Conservation (phyloP, 2,888 invertebrate species). For the Dioctria linearis region DNA sequence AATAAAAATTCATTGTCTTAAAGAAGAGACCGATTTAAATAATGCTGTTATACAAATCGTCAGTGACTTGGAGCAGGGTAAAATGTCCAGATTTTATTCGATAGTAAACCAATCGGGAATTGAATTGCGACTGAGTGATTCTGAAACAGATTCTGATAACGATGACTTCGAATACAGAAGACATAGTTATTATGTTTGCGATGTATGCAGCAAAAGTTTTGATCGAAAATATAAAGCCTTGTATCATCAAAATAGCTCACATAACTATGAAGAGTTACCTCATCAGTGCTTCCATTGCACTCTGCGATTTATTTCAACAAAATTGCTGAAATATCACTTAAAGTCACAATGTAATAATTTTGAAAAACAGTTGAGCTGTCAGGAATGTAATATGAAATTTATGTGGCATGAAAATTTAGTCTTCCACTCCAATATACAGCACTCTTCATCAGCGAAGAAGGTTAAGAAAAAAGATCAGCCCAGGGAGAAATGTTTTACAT, state of each 20-base stretch:
- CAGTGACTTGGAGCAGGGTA: slow-evolving; percentile 31
- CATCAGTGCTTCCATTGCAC: slow-evolving; percentile 73
- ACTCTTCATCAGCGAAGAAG: slow-evolving; percentile 51
- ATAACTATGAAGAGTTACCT: slow-evolving; percentile 72
- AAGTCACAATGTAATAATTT: slow-evolving; percentile 68
- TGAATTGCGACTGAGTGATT: slow-evolving; percentile 67
- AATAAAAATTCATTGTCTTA: neutral
- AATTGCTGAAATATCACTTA: slow-evolving; percentile 73
- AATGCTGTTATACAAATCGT: slow-evolving; percentile 20
- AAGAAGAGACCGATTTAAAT: neutral
- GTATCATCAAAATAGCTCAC: slow-evolving; percentile 63
- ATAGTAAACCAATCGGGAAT: slow-evolving; percentile 65
- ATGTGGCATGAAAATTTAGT: slow-evolving; percentile 70
- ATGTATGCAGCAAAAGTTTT: slow-evolving; percentile 65
- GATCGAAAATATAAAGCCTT: slow-evolving; percentile 64
- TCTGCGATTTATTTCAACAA: slow-evolving; percentile 73
- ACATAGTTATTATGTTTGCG: slow-evolving; percentile 62
- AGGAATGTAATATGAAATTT: slow-evolving; percentile 66
- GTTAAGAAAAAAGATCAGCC: slow-evolving; percentile 63
- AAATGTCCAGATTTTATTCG: slow-evolving; percentile 63
- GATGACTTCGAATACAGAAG: slow-evolving; percentile 36
- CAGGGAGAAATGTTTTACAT: slow-evolving; percentile 72
- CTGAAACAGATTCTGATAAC: slow-evolving; percentile 68
- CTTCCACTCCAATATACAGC: slow-evolving; percentile 64
- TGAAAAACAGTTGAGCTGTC: slow-evolving; percentile 65